A percentile compares a stretch with the other conserved stretches of the same genome.
These are phyloP conservation scores for Hemibagrus wyckioides DNA, from an alignment of 2,113 vertebrate genomes.

Conservation along the genomic window DNA sequence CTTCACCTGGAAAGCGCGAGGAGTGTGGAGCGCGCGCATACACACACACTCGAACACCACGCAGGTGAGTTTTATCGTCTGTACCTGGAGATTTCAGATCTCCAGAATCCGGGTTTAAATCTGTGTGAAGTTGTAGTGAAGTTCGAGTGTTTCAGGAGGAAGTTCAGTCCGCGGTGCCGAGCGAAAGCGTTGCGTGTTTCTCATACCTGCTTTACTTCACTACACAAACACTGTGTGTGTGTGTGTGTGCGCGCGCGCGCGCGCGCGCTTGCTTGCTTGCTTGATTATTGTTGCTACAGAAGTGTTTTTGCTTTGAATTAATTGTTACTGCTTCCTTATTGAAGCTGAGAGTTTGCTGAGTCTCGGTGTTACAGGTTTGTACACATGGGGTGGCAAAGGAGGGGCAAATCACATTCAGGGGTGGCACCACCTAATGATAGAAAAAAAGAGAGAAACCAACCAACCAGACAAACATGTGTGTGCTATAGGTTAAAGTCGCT, in stretches of 20 bases:
- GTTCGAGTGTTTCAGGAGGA: background rate
- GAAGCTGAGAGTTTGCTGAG: background rate
- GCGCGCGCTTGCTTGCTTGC: too few species aligned
- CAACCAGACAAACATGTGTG: background rate
- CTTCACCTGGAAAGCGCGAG: slow-evolving; percentile 63
- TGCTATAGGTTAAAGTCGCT: background rate
- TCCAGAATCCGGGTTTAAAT: background rate
- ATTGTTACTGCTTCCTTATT: background rate
- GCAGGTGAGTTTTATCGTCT: slow-evolving; percentile 13
- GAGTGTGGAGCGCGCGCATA: background rate
- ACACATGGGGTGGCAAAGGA: background rate
- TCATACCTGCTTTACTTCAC: slow-evolving; percentile 6
- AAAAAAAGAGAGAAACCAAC: background rate
- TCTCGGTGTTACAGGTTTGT: background rate
- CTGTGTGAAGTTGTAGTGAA: background rate
- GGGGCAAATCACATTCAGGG: background rate
- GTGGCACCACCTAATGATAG: background rate
- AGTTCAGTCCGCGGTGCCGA: background rate
- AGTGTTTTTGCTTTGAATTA: background rate
- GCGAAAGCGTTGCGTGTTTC: background rate
- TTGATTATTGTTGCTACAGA: background rate
- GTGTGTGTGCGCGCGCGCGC: background rate
- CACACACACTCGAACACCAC: background rate
- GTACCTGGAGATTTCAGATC: background rate
- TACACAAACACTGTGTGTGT: background rate